Base-by-base conservation (phyloP, 2,888 invertebrate genomes). In the Acanthosepion lycidas region DNA sequence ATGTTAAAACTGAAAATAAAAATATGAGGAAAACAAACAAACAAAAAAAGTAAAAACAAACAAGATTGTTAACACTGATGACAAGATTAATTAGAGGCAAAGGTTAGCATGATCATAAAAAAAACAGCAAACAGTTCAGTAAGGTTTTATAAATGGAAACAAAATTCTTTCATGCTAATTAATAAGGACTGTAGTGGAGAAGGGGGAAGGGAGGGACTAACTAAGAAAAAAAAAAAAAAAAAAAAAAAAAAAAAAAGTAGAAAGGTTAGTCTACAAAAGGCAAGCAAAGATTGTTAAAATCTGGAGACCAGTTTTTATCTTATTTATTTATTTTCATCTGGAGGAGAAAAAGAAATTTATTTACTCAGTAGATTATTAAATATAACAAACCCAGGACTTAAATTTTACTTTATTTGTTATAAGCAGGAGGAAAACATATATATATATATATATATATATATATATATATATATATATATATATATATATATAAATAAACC, bases 121-220 rank as follows among this genome's bases (percentile, higher is more conserved):
- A 78, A 78, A 78, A n/a, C 78, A n/a, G 78, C 78, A 78, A 78
- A 78, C n/a, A n/a, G 9, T n/a, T 78, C 78, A 78, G 78, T 78
- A 78, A 64, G 64, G 64, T 26, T 64, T 33, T 64, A 64, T 64
- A 64, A n/a, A 78, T n/a, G 26, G 64, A n/a, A 18, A 8, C 26
- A 28, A n/a, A 33, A 33, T 78, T 12, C 18, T 78, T 78, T n/a
- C 78, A 78, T 78, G 78, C 78, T 78, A 78, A 78, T 78, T 78
- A 78, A 78, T 78, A 53, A 12, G 93, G 49, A 49, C 23, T 20
- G 93, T 48, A 51, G 92, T 26, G 28, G 49, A 49, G 28, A 28
- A 53, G 93, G 53, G 48, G 49, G 23, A 26, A 51, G 93, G 48
- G 49, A 51, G 93, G n/a, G 18, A 28, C n/a, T n/a, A n/a, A 53